phyloP scores from a whole-genome alignment of 2,113 vertebrate species.

The Ailurus styani region DNA sequence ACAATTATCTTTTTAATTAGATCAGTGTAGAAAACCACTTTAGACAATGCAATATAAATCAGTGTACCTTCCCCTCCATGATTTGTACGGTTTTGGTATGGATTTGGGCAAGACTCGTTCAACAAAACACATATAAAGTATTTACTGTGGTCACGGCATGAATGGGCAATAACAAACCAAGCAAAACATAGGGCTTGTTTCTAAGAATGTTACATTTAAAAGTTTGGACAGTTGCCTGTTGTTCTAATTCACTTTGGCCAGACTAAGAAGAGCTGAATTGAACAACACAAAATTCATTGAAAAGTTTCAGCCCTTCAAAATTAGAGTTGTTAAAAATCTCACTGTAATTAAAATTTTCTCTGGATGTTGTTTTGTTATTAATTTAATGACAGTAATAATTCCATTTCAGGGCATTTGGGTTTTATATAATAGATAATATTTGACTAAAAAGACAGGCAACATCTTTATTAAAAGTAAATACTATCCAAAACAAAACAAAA shows the following conservation, averaged over 20 bases:
- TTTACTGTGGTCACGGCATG: not conserved
- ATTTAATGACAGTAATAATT: not conserved
- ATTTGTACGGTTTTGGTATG: not conserved
- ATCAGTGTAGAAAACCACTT: not conserved
- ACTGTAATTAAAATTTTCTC: not conserved
- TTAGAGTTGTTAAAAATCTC: not conserved
- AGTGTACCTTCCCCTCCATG: not conserved
- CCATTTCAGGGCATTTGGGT: not conserved
- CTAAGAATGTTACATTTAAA: not conserved
- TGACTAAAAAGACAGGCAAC: not conserved
- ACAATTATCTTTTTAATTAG: not conserved
- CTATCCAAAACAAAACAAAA: not conserved
- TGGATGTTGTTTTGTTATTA: not conserved
- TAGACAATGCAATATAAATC: not conserved
- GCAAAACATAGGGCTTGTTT: not conserved
- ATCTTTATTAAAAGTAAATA: not conserved
- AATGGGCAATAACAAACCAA: not conserved
- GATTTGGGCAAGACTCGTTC: not conserved
- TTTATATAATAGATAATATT: not conserved
- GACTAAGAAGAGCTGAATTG: not conserved
- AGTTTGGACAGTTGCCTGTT: not conserved
- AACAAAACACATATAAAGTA: not conserved
- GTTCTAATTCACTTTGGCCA: not conserved
- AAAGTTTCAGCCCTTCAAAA: not conserved
- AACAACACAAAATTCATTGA: not conserved